Evolutionary conservation across 2,797 vertebrate species (phyloP).

Genomic region (Alectoris magna): DNA sequence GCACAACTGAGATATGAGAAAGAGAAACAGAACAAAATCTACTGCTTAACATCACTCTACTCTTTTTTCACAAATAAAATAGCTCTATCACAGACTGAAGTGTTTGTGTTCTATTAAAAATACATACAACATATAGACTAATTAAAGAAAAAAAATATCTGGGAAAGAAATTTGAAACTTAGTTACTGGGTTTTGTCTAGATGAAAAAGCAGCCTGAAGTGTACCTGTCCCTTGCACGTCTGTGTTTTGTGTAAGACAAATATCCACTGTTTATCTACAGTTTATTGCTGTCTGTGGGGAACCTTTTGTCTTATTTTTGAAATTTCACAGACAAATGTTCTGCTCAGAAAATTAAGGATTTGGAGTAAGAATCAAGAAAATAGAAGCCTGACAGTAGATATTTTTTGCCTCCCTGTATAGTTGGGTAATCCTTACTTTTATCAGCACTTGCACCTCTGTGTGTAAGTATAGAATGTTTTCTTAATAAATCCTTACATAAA

Average conservation of each 20-base stretch:
- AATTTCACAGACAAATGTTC: background rate
- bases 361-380: background rate
- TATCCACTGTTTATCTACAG: too few species aligned
- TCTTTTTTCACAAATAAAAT: background rate
- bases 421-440: background rate
- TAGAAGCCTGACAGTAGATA: background rate
- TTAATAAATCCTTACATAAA: background rate
- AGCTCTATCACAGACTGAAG: background rate
- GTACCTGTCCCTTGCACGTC: background rate
- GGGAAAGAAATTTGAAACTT: background rate
- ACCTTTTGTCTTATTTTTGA: background rate
- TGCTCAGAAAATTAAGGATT: background rate
- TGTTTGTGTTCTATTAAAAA: background rate
- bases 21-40: background rate
- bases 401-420: background rate
- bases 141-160: background rate
- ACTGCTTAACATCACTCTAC: background rate
- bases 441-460: background rate
- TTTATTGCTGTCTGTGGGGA: background rate
- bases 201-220: background rate
- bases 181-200: background rate
- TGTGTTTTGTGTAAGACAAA: background rate
- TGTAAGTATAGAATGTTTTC: background rate
- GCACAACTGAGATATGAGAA: background rate
- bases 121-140: background rate